Conservation (phyloP, 2,113 vertebrate species). For the Neolamprologus tretocephalus region DNA sequence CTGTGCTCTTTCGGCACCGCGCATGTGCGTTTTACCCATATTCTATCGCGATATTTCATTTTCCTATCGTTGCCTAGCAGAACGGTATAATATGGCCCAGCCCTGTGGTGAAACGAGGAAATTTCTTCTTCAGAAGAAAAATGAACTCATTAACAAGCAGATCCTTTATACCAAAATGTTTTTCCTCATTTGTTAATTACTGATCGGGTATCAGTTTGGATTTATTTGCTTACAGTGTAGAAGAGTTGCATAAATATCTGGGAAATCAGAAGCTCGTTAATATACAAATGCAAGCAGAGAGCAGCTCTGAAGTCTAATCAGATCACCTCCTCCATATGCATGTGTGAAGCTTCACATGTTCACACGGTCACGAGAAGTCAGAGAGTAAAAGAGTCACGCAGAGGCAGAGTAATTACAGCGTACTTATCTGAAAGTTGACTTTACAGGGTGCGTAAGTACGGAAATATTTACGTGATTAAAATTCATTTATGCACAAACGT, state of each 20-base stretch:
- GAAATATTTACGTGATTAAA: not conserved
- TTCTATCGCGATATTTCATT: not conserved
- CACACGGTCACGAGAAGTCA: not conserved
- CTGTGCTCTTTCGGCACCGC: not conserved
- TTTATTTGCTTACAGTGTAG: not conserved
- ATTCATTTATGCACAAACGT: not conserved
- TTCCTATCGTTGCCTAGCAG: not conserved
- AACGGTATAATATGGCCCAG: accelerated
- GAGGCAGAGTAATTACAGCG: not conserved
- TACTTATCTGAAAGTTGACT: not conserved
- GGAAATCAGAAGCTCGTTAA: not conserved
- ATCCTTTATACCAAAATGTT: not conserved
- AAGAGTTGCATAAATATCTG: not conserved
- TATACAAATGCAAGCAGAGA: not conserved
- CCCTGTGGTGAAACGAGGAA: accelerated
- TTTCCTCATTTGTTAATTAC: not conserved
- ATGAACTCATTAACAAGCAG: not conserved
- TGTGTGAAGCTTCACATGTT: not conserved
- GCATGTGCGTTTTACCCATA: accelerated
- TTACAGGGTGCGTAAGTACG: not conserved
- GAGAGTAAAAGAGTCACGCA: not conserved
- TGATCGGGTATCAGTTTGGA: not conserved
- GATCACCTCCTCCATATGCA: not conserved
- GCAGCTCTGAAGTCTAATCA: not conserved
- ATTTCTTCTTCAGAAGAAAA: not conserved